Base-by-base conservation (phyloP, 1,140 invertebrate species). In the Prorops nasuta region DNA sequence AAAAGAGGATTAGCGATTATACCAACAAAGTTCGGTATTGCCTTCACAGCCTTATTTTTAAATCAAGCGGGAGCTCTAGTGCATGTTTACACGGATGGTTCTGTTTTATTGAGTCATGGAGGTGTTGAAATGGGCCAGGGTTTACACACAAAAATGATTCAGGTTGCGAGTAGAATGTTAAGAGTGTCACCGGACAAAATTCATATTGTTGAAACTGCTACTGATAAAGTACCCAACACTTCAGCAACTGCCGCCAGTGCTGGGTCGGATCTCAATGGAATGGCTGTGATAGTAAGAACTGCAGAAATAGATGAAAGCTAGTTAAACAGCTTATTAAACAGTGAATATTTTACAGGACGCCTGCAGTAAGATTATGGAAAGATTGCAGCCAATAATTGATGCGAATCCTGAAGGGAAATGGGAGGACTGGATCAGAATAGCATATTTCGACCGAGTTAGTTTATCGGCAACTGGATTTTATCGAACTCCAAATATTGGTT, bases 111-210 rank as follows among this genome's bases (percentile, higher is more conserved):
- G n/a, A 86, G 85, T 19, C 94, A 97, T 69, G 92, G 91, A 34
- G 95, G 94, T 14, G 89, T 88, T 14, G 95, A 98, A 81, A 98
- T 98, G 89, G 96, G 96, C 0, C 95, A 98, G 78, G 96, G 95
- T 1, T 74, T 98, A 0, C 90, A 97, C 64, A 98, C 92, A 0
- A 98, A 97, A 79, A 94, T 96, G 87, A 88, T 95, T 49, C 92
- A 96, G 82, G 84, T 92, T 21, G 88, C 89, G 0, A 88, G 88
- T 37, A 79, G 86, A 54, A 82, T 81, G 2, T 76, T 98, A 2
- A 84, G 82, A 24, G 84, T 96, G 15, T 82, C 90, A 19, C 67
- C 81, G 8, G 82, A 86, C 0, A 85, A 88, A 64, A 93, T 98
- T 61, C 87, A 94, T 66, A 92, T 95, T 17, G 82, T 81, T 41